Percentiles rank a stretch among this genome's conserved stretches.
These are phyloP conservation scores for Lasiommata megera DNA, from an alignment of 2,888 invertebrate species.

Conservation along the genomic window DNA sequence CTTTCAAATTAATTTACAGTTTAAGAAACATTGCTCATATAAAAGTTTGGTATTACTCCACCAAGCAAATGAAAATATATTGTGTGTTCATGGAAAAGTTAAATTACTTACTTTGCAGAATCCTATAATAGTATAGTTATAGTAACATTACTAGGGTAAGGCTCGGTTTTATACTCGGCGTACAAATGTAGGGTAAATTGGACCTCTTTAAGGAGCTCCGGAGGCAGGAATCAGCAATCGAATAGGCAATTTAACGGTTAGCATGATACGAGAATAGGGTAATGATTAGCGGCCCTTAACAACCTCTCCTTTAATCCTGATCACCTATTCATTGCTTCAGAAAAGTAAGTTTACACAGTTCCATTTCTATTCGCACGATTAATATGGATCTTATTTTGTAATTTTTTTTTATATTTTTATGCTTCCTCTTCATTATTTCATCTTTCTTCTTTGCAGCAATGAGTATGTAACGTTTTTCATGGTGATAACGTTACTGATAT, in stretches of 20 bases:
- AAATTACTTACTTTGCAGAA: conserved; percentile 9
- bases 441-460: no score
- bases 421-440: no score
- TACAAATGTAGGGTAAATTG: conserved; percentile 36
- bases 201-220: conserved; percentile 25
- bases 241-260: conserved; percentile 29
- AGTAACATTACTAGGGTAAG: conserved; percentile 18
- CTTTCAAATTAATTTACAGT: no score
- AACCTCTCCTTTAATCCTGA: conserved; percentile 19
- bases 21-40: no score
- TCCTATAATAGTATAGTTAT: no score
- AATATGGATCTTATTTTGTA: background rate
- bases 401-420: background rate
- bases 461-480: no score
- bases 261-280: conserved; percentile 33
- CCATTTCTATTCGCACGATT: background rate
- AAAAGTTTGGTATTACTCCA: no score
- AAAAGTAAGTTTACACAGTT: background rate
- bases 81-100: background rate
- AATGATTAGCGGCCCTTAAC: conserved; percentile 29
- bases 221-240: conserved; percentile 20
- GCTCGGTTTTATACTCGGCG: conserved; percentile 22
- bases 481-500: no score
- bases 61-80: background rate
- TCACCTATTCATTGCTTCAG: conserved; percentile 37